A percentile compares a stretch with the other conserved stretches of the same genome.
These are phyloP conservation scores for Puffinus mauretanicus DNA, from an alignment of 2,113 vertebrate species.

Conservation along the genomic window DNA sequence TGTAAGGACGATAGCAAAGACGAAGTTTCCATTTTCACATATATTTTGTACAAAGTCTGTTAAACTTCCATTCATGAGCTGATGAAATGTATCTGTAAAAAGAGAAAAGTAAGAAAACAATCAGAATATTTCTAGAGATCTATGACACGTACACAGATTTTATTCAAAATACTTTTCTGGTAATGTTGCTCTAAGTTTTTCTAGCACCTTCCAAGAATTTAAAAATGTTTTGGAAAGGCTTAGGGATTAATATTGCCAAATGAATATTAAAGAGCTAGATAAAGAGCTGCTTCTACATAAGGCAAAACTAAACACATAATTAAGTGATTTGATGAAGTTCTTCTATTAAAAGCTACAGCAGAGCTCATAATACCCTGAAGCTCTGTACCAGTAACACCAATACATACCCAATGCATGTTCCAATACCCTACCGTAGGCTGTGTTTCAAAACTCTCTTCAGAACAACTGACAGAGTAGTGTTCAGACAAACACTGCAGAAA, in stretches of 20 bases:
- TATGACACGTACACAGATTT: accelerated
- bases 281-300: not conserved
- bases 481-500: not conserved
- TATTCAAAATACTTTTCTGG: not conserved
- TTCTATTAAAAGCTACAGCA: not conserved
- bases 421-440: accelerated
- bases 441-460: not conserved
- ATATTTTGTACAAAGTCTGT: constrained; percentile 14
- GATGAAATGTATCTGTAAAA: constrained; percentile 38
- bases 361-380: not conserved
- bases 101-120: not conserved
- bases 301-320: not conserved
- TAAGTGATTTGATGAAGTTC: not conserved
- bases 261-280: not conserved
- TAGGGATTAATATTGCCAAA: not conserved
- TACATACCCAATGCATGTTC: not conserved
- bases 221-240: not conserved
- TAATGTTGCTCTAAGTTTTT: not conserved
- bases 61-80: constrained; percentile 61
- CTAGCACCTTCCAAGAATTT: not conserved
- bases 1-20: constrained; percentile 88
- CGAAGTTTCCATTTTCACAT: constrained; percentile 81
- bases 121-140: not conserved
- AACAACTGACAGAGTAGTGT: not conserved
- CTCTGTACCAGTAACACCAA: not conserved